Conservation (phyloP, 2,113 vertebrate species). For the Passer domesticus region DNA sequence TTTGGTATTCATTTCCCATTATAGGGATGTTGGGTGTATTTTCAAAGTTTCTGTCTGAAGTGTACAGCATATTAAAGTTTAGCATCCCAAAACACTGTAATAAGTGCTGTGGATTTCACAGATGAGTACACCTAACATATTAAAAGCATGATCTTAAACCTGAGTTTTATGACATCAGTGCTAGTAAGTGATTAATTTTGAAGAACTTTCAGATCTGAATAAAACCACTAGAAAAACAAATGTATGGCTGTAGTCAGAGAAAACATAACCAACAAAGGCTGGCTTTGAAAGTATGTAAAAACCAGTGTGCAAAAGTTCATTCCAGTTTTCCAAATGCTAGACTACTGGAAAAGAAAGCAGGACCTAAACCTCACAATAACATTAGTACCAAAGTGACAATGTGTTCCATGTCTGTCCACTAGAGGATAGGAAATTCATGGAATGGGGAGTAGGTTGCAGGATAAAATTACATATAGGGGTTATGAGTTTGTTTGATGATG, state of each 20-base stretch:
- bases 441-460: not conserved
- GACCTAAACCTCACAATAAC: not conserved
- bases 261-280: not conserved
- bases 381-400: not conserved
- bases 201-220: not conserved
- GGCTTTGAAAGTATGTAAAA: not conserved
- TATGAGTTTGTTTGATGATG: not conserved
- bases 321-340: not conserved
- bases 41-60: not conserved
- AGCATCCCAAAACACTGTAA: not conserved
- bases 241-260: accelerated
- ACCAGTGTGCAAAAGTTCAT: not conserved
- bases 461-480: not conserved
- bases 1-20: not conserved
- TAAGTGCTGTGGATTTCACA: not conserved
- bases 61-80: not conserved
- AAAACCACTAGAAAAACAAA: not conserved
- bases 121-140: not conserved
- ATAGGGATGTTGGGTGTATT: not conserved
- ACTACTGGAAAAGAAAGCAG: not conserved
- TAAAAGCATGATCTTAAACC: not conserved
- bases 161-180: not conserved
- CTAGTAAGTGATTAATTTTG: not conserved
- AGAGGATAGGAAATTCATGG: not conserved
- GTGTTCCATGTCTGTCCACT: accelerated